Evolutionary conservation across 2,888 invertebrate species (phyloP).

Genomic region (Eulithis prunata): DNA sequence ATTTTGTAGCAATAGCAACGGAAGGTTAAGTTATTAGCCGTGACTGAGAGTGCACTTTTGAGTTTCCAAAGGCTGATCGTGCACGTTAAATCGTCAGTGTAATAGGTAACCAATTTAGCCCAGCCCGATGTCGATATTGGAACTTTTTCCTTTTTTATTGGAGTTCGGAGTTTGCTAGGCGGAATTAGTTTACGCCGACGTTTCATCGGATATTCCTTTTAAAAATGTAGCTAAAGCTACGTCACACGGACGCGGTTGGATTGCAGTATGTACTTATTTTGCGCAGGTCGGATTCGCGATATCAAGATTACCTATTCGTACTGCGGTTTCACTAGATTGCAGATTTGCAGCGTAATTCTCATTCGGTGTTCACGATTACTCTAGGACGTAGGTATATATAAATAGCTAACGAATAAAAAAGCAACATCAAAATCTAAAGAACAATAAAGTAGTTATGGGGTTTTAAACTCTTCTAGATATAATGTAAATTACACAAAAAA

Average conservation of each 20-base stretch:
- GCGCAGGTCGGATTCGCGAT: background rate
- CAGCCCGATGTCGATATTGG: slow-evolving; percentile 66
- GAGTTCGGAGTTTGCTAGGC: slow-evolving; percentile 76
- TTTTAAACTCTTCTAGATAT: too few species aligned
- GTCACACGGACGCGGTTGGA: background rate
- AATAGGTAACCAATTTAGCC: slow-evolving; percentile 78
- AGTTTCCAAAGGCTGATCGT: slow-evolving; percentile 41
- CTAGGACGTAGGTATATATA: too few species aligned
- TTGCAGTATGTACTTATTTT: background rate
- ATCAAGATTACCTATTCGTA: background rate
- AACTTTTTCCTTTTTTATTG: slow-evolving; percentile 65
- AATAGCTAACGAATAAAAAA: too few species aligned
- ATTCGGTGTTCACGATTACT: background rate
- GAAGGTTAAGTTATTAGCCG: slow-evolving; percentile 20
- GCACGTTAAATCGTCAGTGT: slow-evolving; percentile 70
- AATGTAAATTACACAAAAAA: too few species aligned
- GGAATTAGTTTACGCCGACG: slow-evolving; percentile 81
- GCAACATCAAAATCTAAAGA: too few species aligned
- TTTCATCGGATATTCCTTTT: slow-evolving; percentile 82
- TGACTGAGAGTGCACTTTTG: slow-evolving; percentile 38
- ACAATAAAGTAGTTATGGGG: too few species aligned
- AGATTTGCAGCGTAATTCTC: background rate
- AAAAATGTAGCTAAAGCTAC: slow-evolving; percentile 59
- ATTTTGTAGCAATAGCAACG: background rate
- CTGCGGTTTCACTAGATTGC: background rate